phyloP scores from a whole-genome alignment of 2,113 vertebrate species.

The Myanophis thanlyinensis region DNA sequence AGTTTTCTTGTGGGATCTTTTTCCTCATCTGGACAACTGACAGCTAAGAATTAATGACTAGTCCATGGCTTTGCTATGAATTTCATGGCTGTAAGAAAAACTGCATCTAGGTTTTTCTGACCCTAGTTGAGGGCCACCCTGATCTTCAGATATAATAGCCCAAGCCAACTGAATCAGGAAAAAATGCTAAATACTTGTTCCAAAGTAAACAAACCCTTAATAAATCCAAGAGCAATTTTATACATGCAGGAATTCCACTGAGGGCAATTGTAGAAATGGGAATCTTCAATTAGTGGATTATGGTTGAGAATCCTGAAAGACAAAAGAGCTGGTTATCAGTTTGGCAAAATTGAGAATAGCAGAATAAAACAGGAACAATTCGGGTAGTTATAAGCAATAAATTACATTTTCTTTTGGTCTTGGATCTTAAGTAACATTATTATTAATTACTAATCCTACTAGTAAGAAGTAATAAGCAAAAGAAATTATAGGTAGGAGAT shows the following conservation, averaged over 20 bases:
- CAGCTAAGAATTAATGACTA: not conserved
- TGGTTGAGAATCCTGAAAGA: slow-evolving; percentile 61
- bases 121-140: not conserved
- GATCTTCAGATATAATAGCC: not conserved
- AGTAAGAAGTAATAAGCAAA: not conserved
- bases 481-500: not conserved
- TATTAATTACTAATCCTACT: not conserved
- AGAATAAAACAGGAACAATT: not conserved
- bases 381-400: not conserved
- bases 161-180: not conserved
- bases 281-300: slow-evolving; percentile 63
- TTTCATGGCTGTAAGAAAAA: not conserved
- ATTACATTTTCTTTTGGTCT: not conserved
- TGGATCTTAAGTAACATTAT: not conserved
- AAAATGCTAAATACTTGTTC: not conserved
- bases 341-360: not conserved
- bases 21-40: not conserved
- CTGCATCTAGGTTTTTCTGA: not conserved
- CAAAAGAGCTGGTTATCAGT: not conserved
- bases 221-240: not conserved
- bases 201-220: not conserved
- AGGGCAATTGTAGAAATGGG: slow-evolving; percentile 52
- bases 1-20: not conserved
- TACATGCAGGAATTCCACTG: slow-evolving; percentile 63
- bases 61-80: not conserved